Conservation (phyloP, 2,113 vertebrate species). For the Lampris megalopsis region DNA sequence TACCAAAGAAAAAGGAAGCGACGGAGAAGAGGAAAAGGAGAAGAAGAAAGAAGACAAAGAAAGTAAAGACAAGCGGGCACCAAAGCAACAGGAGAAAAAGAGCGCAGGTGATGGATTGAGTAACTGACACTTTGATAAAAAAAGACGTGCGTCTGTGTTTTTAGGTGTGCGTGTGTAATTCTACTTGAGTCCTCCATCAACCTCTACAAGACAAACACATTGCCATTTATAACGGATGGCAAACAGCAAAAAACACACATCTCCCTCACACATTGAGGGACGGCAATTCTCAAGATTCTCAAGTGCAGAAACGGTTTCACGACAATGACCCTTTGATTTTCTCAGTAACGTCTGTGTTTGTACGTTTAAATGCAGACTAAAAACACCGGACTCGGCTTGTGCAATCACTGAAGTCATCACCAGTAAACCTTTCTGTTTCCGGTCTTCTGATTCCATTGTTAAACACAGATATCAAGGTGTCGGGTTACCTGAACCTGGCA, state of each 20-base stretch:
- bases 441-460: too few relatives aligned
- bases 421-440: too few relatives aligned
- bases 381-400: too few relatives aligned
- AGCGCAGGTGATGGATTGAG: constrained; percentile 55
- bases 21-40: constrained; percentile 74
- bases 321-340: background rate
- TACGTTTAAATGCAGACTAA: too few relatives aligned
- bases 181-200: background rate
- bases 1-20: constrained; percentile 77
- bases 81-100: constrained; percentile 60
- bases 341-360: background rate
- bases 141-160: background rate
- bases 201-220: background rate
- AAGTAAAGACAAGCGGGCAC: constrained; percentile 49
- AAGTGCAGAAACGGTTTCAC: too few relatives aligned
- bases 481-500: constrained; percentile 91
- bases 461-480: constrained; percentile 87
- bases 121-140: too few relatives aligned
- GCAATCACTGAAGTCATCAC: too few relatives aligned
- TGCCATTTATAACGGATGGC: background rate
- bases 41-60: constrained; percentile 59
- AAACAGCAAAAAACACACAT: background rate
- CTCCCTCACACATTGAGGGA: background rate
- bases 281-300: too few relatives aligned
- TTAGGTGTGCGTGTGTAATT: background rate